Conservation (phyloP, 2,888 invertebrate species). For the Epirrhoe alternata region DNA sequence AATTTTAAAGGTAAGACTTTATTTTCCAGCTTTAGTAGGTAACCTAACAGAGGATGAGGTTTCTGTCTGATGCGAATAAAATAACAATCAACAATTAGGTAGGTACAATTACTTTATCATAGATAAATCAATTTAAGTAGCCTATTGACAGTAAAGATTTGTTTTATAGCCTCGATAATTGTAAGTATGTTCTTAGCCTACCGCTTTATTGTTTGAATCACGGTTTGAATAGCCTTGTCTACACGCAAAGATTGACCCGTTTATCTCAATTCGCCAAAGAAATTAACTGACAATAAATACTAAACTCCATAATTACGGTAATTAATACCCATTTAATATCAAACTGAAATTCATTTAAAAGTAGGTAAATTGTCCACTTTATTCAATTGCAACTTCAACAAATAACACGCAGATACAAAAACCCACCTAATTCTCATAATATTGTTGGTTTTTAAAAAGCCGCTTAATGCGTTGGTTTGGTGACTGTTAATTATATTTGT, state of each 20-base stretch:
- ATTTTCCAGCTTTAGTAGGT: background rate
- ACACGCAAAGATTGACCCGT: constrained; percentile 31
- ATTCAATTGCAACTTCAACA: background rate
- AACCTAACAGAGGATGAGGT: background rate
- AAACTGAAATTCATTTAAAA: background rate
- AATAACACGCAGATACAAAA: background rate
- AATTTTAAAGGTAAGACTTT: too few species aligned
- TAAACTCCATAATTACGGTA: background rate
- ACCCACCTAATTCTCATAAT: too few species aligned
- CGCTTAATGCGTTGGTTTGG: too few species aligned
- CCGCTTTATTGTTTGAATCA: constrained; percentile 16
- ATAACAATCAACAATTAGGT: constrained; percentile 15
- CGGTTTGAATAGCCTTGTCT: constrained; percentile 27
- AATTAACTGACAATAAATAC: background rate
- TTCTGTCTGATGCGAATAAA: constrained; percentile 21
- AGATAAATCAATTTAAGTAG: constrained; percentile 8
- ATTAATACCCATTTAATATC: background rate
- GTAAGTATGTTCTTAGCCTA: background rate
- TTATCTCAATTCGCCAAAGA: constrained; percentile 9
- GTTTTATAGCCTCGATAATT: constrained; percentile 22
- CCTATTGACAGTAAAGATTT: constrained; percentile 20
- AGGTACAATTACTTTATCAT: constrained; percentile 17
- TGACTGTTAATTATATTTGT: constrained; percentile 1
- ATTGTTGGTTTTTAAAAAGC: too few species aligned
- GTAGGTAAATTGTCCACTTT: background rate